phyloP scores from a whole-genome alignment of 2,888 invertebrate genomes.

The Acleris literana region DNA sequence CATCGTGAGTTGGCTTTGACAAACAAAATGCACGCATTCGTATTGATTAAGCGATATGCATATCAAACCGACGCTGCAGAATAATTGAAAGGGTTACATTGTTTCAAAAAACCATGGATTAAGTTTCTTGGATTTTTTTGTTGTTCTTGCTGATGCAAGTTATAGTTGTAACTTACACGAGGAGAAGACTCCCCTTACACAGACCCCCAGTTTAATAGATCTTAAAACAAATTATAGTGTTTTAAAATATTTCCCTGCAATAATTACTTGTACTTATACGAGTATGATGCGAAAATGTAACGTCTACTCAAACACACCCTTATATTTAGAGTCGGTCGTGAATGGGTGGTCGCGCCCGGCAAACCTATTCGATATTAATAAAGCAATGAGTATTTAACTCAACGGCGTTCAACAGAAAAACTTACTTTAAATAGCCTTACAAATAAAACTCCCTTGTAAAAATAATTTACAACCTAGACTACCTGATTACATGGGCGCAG shows the following conservation, averaged over 20 bases:
- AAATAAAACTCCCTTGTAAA: conserved; percentile 26
- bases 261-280: too few relatives aligned
- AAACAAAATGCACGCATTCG: conserved; percentile 39
- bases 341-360: conserved; percentile 28
- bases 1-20: conserved; percentile 39
- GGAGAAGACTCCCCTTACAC: too few relatives aligned
- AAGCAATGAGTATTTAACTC: conserved; percentile 28
- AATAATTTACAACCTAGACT: conserved; percentile 33
- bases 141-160: too few relatives aligned
- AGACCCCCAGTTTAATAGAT: too few relatives aligned
- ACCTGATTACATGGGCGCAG: conserved; percentile 34
- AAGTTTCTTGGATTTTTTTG: too few relatives aligned
- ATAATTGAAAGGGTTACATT: conserved; percentile 19
- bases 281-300: not conserved
- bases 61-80: conserved; percentile 22
- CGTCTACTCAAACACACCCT: conserved; percentile 22
- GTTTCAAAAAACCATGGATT: too few relatives aligned
- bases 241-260: too few relatives aligned
- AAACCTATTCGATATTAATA: conserved; percentile 17
- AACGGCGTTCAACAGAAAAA: not conserved
- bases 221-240: too few relatives aligned
- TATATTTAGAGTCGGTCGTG: conserved; percentile 13
- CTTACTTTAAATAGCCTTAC: not conserved
- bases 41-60: conserved; percentile 40
- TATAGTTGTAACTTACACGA: too few relatives aligned